A percentile compares a stretch with the other conserved stretches of the same genome.
Conservation (phyloP, 2,797 vertebrate species). For the Novumbra hubbsi region DNA sequence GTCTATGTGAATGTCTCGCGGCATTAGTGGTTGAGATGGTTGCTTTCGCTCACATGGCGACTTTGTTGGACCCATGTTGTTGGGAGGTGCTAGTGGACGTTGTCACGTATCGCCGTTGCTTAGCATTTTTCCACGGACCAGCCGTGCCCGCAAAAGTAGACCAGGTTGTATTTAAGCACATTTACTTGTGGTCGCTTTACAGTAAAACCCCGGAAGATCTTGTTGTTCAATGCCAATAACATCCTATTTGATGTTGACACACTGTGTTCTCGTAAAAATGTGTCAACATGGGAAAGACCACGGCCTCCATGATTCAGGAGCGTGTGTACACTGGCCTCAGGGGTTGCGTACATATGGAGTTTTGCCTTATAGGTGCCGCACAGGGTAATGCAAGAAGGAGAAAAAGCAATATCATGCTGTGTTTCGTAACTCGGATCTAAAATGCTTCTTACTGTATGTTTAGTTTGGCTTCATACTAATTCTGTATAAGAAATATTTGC, state of each 20-base stretch:
- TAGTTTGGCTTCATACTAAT: no score
- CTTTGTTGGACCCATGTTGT: slow-evolving; percentile 61
- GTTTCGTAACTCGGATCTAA: no score
- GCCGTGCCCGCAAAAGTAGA: neutral
- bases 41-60: slow-evolving; percentile 66
- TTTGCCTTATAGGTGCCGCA: no score
- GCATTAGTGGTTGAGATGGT: slow-evolving; percentile 44
- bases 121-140: neutral
- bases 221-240: slow-evolving; percentile 44
- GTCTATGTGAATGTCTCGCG: slow-evolving; percentile 6
- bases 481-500: no score
- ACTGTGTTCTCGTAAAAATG: slow-evolving; percentile 32
- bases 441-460: no score
- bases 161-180: neutral
- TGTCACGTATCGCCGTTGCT: neutral
- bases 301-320: slow-evolving; percentile 51
- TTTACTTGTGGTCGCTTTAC: slow-evolving; percentile 7
- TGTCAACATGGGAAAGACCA: slow-evolving; percentile 59
- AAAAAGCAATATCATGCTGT: no score
- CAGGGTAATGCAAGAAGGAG: no score
- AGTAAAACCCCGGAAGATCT: slow-evolving; percentile 11
- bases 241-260: slow-evolving; percentile 53
- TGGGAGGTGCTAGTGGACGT: neutral
- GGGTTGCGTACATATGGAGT: no score
- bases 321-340: slow-evolving; percentile 24